Evolutionary conservation across 2,888 invertebrate species (phyloP).

Genomic region (Loripinus fragilis): DNA sequence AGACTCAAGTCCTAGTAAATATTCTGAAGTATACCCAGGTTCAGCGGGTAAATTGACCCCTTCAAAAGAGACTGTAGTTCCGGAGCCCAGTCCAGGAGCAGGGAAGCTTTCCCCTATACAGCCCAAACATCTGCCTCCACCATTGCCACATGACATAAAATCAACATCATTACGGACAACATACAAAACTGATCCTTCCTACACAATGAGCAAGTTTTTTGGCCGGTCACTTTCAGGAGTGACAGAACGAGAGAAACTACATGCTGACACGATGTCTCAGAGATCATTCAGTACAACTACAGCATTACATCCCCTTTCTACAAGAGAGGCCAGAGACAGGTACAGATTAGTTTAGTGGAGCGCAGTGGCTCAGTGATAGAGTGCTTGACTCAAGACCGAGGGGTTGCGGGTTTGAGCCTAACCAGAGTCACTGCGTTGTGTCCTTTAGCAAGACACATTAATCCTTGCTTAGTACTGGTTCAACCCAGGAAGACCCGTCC

Average conservation of each 20-base stretch:
- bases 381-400: no score
- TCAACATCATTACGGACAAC: slow-evolving; percentile 68
- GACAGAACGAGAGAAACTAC: slow-evolving; percentile 26
- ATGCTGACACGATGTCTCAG: slow-evolving; percentile 59
- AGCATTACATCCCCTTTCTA: slow-evolving; percentile 70
- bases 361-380: no score
- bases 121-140: slow-evolving; percentile 66
- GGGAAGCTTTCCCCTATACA: slow-evolving; percentile 65
- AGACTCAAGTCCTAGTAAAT: slow-evolving; percentile 22
- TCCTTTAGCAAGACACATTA: no score
- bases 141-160: slow-evolving; percentile 67
- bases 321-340: slow-evolving; percentile 77
- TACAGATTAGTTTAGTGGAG: slow-evolving; percentile 35
- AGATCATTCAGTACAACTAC: slow-evolving; percentile 67
- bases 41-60: slow-evolving; percentile 1
- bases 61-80: slow-evolving; percentile 27
- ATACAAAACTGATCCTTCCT: slow-evolving; percentile 71
- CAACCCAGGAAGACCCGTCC: no score
- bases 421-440: no score
- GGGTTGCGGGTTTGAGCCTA: no score
- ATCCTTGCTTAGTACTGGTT: no score
- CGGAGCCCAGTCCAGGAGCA: slow-evolving; percentile 53
- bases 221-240: slow-evolving; percentile 51
- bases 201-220: slow-evolving; percentile 56
- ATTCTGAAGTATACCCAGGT: slow-evolving; percentile 13